These are phyloP conservation scores for Syngnathus typhle DNA, from an alignment of 2,113 vertebrate genomes.

Conservation along the genomic window DNA sequence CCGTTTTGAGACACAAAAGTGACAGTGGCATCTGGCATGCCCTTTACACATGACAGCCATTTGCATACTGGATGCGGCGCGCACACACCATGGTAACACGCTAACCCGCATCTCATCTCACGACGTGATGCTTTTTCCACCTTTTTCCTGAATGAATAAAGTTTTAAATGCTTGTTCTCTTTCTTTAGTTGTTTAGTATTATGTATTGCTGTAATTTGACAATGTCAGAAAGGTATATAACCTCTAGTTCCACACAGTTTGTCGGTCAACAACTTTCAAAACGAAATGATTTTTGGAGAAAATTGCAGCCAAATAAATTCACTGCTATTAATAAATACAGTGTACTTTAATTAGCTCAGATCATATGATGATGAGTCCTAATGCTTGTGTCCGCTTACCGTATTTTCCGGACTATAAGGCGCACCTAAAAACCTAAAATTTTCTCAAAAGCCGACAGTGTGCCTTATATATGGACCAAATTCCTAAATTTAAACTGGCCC, in stretches of 20 bases:
- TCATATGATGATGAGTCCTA: too few relatives aligned
- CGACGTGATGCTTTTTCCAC: neutral
- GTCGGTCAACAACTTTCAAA: neutral
- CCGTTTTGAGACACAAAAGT: neutral
- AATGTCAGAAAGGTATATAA: neutral
- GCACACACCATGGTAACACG: conserved; percentile 37
- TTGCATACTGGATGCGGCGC: conserved; percentile 30
- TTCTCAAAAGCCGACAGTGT: too few relatives aligned
- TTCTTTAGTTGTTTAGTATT: neutral
- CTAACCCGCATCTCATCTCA: neutral
- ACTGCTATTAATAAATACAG: neutral
- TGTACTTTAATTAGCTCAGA: neutral
- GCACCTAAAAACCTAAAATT: too few relatives aligned
- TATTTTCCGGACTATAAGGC: too few relatives aligned
- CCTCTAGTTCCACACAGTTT: neutral
- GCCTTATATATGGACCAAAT: too few relatives aligned
- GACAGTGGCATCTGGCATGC: conserved; percentile 2
- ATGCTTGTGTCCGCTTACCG: too few relatives aligned
- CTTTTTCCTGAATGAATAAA: neutral
- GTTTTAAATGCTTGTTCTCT: neutral
- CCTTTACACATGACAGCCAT: conserved; percentile 34
- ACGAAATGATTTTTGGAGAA: neutral
- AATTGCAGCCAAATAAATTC: neutral
- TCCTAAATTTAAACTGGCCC: too few relatives aligned
- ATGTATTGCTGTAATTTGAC: neutral